Conservation (phyloP, 2,113 vertebrate species). For the Ceyx margarethae region DNA sequence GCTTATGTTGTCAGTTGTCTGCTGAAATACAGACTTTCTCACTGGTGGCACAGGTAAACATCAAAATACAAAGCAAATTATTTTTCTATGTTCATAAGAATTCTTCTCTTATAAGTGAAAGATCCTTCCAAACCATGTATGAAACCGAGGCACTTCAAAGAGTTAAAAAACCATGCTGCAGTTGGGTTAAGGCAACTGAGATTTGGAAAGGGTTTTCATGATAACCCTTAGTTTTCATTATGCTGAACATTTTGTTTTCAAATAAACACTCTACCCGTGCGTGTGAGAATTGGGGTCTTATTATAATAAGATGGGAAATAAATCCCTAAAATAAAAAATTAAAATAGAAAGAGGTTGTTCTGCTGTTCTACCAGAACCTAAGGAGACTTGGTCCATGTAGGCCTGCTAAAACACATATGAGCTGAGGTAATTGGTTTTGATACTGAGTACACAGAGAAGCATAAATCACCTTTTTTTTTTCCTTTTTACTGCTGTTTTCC, state of each 20-base stretch:
- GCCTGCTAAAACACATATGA: not conserved
- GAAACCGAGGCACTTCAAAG: not conserved
- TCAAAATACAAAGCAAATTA: not conserved
- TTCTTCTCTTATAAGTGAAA: not conserved
- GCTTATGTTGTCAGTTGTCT: not conserved
- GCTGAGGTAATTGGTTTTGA: not conserved
- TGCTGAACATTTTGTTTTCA: not conserved
- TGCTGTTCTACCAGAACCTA: not conserved
- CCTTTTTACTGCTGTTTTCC: slow-evolving; percentile 21
- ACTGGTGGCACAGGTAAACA: not conserved
- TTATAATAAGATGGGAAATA: not conserved
- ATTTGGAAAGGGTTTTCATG: not conserved
- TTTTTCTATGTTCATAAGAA: not conserved
- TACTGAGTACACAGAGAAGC: not conserved
- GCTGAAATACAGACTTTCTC: not conserved
- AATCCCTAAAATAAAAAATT: not conserved
- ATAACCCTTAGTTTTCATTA: not conserved
- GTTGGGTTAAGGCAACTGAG: not conserved
- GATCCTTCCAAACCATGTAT: not conserved
- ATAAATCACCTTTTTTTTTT: slow-evolving; percentile 34
- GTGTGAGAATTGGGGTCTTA: not conserved
- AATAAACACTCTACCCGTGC: not conserved
- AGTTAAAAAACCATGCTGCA: not conserved
- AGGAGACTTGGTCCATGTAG: not conserved
- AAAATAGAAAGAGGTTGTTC: not conserved